Evolutionary conservation across 1,140 invertebrate species (phyloP).

Genomic region (Orchesella cincta): DNA sequence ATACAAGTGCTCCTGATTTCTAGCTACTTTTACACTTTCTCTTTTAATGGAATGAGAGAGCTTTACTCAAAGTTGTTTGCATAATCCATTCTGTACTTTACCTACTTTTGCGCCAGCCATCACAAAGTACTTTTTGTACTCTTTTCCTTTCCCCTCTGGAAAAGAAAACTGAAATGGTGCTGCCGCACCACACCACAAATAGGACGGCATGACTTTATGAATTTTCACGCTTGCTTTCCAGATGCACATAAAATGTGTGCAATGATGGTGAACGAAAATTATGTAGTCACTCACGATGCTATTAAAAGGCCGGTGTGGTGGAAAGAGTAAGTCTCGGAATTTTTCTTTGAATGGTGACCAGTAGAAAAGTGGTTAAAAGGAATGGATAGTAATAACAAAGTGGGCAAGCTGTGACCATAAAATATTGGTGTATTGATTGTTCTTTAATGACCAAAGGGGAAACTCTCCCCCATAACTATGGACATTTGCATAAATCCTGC

Average conservation of each 20-base stretch:
- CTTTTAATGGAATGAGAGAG: neutral
- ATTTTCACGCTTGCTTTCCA: too few species aligned
- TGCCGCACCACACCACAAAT: too few species aligned
- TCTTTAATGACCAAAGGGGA: constrained; percentile 13
- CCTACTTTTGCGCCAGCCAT: constrained; percentile 4
- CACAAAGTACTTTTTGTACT: neutral
- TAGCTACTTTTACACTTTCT: constrained; percentile 5
- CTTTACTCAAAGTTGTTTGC: constrained; percentile 9
- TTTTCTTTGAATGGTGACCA: too few species aligned
- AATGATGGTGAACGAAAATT: too few species aligned
- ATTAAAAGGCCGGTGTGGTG: too few species aligned
- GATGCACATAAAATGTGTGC: too few species aligned
- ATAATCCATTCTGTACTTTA: constrained; percentile 17
- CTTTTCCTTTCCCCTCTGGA: neutral
- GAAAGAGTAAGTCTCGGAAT: too few species aligned
- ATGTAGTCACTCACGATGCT: too few species aligned
- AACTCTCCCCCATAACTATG: neutral
- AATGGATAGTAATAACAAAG: constrained; percentile 7
- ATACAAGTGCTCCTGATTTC: neutral
- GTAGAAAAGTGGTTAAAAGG: neutral
- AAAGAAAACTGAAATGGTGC: neutral
- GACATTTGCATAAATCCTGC: constrained; percentile 13
- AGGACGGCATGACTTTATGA: too few species aligned
- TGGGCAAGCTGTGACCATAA: constrained; percentile 21
- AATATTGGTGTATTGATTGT: constrained; percentile 23